phyloP scores from a whole-genome alignment of 2,888 invertebrate species.

The Oasisia sp. region DNA sequence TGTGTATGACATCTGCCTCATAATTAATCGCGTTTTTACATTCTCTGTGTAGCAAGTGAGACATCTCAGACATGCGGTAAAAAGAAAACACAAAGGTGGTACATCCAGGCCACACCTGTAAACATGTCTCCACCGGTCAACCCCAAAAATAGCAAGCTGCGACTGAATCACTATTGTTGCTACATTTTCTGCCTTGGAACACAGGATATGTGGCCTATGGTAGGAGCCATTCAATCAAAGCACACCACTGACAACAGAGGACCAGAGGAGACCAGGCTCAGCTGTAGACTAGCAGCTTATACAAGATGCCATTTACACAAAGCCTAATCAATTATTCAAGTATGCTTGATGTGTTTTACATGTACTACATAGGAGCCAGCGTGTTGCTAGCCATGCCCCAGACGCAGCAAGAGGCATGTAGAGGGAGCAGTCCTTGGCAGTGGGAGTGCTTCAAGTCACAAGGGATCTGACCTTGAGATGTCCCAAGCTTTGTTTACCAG shows the following conservation, averaged over 20 bases:
- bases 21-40: background rate
- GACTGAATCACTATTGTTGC: background rate
- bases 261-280: background rate
- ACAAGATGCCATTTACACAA: background rate
- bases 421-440: background rate
- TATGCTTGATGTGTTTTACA: background rate
- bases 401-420: background rate
- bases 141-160: background rate
- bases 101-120: background rate
- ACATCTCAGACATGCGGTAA: background rate
- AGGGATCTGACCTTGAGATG: background rate
- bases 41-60: background rate
- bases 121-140: background rate
- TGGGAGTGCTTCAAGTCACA: background rate
- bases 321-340: background rate
- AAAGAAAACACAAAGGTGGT: background rate
- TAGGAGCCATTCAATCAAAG: background rate
- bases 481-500: conserved; percentile 3
- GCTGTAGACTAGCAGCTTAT: background rate
- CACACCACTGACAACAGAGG: background rate
- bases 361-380: background rate
- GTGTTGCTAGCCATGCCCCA: background rate
- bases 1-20: background rate
- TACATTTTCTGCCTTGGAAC: background rate
- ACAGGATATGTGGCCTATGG: background rate